Evolutionary conservation across 2,888 invertebrate species (phyloP).

Genomic region (Anoplius nigerrimus): DNA sequence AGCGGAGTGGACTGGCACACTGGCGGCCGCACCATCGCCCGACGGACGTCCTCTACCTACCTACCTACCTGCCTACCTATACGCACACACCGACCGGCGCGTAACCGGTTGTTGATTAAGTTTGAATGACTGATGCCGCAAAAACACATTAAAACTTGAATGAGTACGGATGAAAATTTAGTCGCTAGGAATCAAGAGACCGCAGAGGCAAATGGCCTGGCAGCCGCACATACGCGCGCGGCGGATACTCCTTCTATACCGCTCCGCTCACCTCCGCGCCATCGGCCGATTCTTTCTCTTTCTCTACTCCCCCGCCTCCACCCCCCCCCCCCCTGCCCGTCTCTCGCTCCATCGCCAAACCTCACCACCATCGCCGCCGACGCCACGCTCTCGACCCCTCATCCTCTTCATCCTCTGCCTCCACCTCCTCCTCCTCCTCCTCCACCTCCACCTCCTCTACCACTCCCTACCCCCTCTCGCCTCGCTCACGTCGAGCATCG

Average conservation of each 20-base stretch:
- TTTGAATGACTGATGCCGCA: conserved; percentile 75
- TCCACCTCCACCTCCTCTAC: conserved; percentile 21
- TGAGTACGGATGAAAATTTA: conserved; percentile 74
- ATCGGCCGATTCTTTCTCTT: conserved; percentile 37
- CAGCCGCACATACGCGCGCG: conserved; percentile 62
- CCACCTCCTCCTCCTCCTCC: conserved; percentile 20
- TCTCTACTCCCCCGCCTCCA: conserved; percentile 27
- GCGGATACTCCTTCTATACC: conserved; percentile 43
- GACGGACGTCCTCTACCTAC: conserved; percentile 29
- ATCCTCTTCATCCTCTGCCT: conserved; percentile 33
- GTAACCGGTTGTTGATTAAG: conserved; percentile 73
- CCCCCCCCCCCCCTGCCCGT: conserved; percentile 26
- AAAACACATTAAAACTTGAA: conserved; percentile 75
- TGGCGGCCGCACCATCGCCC: conserved; percentile 35
- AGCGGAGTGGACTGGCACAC: conserved; percentile 39
- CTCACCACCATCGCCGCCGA: conserved; percentile 17
- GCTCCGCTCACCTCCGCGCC: conserved; percentile 28
- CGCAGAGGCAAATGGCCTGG: conserved; percentile 74
- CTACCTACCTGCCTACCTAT: conserved; percentile 12
- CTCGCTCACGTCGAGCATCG: conserved; percentile 11
- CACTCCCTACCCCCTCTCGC: conserved; percentile 19
- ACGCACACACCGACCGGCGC: conserved; percentile 44
- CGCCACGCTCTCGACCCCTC: conserved; percentile 23
- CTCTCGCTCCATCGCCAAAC: conserved; percentile 26
- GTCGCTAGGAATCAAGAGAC: conserved; percentile 73